These are phyloP conservation scores for Drosophila quadrilineata DNA, from an alignment of 1,140 invertebrate genomes.

Conservation along the genomic window DNA sequence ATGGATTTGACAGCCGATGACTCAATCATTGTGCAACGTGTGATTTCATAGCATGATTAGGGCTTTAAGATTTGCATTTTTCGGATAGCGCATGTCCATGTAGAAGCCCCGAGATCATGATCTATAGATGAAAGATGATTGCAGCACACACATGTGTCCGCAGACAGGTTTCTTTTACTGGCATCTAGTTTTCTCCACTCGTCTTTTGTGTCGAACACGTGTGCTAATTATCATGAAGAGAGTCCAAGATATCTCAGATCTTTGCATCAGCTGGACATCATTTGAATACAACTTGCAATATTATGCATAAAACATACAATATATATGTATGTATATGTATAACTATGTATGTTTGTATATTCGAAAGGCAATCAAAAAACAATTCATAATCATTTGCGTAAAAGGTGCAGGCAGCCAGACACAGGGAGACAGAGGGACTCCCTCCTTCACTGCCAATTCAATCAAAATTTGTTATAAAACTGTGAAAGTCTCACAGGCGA, in stretches of 20 bases:
- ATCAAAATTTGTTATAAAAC: conserved; percentile 80
- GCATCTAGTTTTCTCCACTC: too few relatives aligned
- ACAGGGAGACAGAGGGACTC: background rate
- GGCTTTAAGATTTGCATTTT: conserved; percentile 8
- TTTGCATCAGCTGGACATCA: conserved; percentile 3
- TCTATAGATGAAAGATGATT: conserved; percentile 14
- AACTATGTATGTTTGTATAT: too few relatives aligned
- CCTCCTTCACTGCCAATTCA: conserved; percentile 49
- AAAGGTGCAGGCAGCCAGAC: conserved; percentile 61
- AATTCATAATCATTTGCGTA: conserved; percentile 81
- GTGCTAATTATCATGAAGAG: conserved; percentile 61
- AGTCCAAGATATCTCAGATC: background rate
- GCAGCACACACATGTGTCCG: background rate
- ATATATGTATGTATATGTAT: too few relatives aligned
- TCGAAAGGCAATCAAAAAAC: conserved; percentile 71
- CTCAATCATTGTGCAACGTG: conserved; percentile 63
- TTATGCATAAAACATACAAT: conserved; percentile 41
- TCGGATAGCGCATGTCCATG: conserved; percentile 3
- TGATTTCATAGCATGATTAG: conserved; percentile 23
- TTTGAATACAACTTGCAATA: conserved; percentile 16
- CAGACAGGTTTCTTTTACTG: too few relatives aligned
- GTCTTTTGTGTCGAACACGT: too few relatives aligned
- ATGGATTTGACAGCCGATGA: conserved; percentile 41
- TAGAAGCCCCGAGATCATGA: background rate
- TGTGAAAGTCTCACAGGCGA: conserved; percentile 75